A percentile compares a stretch with the other conserved stretches of the same genome.
phyloP scores from a whole-genome alignment of 2,888 invertebrate species.

The Drosophila dives region DNA sequence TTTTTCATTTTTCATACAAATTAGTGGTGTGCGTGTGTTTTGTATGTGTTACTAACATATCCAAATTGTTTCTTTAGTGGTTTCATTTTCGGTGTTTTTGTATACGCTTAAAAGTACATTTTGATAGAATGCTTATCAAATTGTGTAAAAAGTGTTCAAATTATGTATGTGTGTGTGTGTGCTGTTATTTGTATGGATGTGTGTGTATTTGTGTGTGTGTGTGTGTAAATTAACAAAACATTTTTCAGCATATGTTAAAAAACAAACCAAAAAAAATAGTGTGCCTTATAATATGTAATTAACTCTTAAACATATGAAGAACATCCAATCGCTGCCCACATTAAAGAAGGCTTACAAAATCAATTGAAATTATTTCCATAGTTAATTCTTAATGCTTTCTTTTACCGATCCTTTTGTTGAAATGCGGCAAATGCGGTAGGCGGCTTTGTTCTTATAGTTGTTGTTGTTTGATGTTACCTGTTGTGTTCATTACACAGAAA shows the following conservation, averaged over 20 bases:
- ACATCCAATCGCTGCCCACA: constrained; percentile 53
- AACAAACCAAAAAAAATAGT: constrained; percentile 19
- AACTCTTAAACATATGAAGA: constrained; percentile 65
- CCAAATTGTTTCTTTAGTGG: constrained; percentile 8
- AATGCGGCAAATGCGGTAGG: too few relatives aligned
- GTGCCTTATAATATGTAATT: constrained; percentile 13
- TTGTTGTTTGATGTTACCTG: constrained; percentile 23
- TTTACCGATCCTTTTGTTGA: constrained; percentile 21
- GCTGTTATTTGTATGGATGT: constrained; percentile 11
- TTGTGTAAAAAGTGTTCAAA: constrained; percentile 17
- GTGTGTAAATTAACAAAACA: constrained; percentile 48
- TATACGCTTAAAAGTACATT: constrained; percentile 49
- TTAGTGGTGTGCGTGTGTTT: constrained; percentile 22
- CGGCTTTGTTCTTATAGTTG: neutral
- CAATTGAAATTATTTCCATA: constrained; percentile 10
- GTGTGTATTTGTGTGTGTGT: constrained; percentile 17
- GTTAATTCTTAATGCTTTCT: constrained; percentile 21
- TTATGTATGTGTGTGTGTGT: constrained; percentile 12
- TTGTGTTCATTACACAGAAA: constrained; percentile 3
- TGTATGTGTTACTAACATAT: constrained; percentile 16
- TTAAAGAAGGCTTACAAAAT: constrained; percentile 35
- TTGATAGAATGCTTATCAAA: constrained; percentile 32
- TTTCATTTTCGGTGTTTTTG: constrained; percentile 31
- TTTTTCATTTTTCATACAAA: constrained; percentile 28
- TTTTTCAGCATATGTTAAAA: constrained; percentile 25